These are phyloP conservation scores for Anoura caudifer DNA, from an alignment of 2,113 vertebrate species.

Conservation along the genomic window DNA sequence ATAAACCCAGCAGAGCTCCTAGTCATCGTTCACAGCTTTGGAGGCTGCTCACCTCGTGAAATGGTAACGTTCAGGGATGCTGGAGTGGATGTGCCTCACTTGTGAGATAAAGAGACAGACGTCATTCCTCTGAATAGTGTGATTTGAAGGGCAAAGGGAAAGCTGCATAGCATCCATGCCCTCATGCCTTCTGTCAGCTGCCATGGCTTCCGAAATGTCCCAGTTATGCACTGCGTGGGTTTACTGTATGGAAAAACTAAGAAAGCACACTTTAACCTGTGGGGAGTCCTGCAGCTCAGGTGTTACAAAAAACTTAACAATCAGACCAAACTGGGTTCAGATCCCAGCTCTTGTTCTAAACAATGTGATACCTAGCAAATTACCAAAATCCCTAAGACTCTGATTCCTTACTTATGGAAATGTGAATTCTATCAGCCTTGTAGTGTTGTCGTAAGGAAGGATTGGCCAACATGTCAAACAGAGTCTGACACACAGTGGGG, in stretches of 20 bases:
- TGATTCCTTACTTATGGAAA: not conserved
- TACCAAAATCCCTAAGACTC: not conserved
- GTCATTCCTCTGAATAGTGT: not conserved
- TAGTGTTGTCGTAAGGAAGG: not conserved
- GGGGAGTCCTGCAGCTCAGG: not conserved
- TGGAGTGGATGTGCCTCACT: not conserved
- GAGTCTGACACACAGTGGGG: not conserved
- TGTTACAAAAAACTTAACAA: not conserved
- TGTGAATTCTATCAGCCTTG: not conserved
- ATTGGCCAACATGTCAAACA: not conserved
- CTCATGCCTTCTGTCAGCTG: not conserved
- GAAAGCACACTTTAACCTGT: not conserved
- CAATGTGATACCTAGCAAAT: not conserved
- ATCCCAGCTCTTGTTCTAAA: not conserved
- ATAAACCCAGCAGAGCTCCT: not conserved
- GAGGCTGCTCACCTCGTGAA: not conserved
- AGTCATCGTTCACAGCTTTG: not conserved
- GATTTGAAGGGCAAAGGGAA: slow-evolving; percentile 20
- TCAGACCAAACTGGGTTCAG: not conserved
- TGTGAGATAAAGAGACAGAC: slow-evolving; percentile 40
- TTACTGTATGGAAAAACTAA: not conserved
- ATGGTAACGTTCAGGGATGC: not conserved
- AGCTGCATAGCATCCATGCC: not conserved
- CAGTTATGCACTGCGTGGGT: not conserved
- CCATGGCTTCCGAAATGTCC: not conserved